phyloP scores from a whole-genome alignment of 2,888 invertebrate genomes.

The Lepidocyrtinus sp. region DNA sequence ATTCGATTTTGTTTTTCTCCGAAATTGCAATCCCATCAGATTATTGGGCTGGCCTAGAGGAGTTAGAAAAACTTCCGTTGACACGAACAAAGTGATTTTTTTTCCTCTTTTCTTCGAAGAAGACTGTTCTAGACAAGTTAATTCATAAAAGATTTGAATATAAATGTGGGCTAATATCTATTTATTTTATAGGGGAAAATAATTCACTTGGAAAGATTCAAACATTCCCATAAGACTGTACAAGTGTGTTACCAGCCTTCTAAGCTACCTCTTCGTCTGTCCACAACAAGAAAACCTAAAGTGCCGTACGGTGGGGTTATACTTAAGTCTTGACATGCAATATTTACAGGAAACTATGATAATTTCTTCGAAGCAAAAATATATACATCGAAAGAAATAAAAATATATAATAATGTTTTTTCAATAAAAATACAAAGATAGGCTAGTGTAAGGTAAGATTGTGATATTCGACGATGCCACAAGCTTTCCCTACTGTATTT shows the following conservation, averaged over 20 bases:
- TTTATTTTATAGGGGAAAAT: not conserved
- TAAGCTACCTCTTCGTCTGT: too few species aligned
- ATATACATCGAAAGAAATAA: not conserved
- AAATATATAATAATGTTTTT: constrained; percentile 38
- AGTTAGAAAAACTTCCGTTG: too few species aligned
- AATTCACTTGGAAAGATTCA: not conserved
- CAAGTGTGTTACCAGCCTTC: too few species aligned
- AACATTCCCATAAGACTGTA: not conserved
- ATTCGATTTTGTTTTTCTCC: not conserved
- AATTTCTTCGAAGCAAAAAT: too few species aligned
- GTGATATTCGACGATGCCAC: too few species aligned
- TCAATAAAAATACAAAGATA: constrained; percentile 30
- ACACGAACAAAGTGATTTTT: not conserved
- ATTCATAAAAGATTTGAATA: not conserved
- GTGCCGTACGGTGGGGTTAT: too few species aligned
- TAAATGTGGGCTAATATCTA: not conserved
- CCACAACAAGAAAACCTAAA: too few species aligned
- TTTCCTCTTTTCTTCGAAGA: not conserved
- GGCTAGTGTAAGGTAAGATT: not conserved
- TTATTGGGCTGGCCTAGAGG: not conserved
- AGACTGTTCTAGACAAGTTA: not conserved
- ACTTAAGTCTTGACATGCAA: too few species aligned
- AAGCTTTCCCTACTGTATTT: not conserved
- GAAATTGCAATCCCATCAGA: not conserved
- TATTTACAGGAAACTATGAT: too few species aligned